phyloP scores from a whole-genome alignment of 1,140 invertebrate genomes.

The Portunus trituberculatus region DNA sequence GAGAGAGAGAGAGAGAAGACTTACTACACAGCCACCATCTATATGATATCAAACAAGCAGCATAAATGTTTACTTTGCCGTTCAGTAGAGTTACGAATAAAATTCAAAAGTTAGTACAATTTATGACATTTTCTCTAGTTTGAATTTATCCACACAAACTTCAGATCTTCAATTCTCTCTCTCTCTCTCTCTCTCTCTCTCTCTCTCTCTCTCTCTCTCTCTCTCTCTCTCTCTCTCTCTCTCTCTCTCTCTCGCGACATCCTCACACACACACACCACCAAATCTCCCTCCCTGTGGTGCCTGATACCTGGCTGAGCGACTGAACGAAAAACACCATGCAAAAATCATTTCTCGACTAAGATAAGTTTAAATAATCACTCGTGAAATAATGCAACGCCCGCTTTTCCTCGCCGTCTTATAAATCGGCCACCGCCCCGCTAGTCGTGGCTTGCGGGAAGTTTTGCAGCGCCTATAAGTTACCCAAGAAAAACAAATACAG shows the following conservation, averaged over 20 bases:
- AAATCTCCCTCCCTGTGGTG: background rate
- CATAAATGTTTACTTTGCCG: background rate
- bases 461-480: background rate
- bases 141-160: background rate
- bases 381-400: background rate
- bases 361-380: background rate
- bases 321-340: background rate
- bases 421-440: background rate
- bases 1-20: background rate
- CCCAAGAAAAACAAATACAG: background rate
- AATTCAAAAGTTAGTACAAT: background rate
- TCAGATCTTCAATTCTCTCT: background rate
- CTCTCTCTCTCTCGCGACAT: background rate
- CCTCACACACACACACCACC: background rate
- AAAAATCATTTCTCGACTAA: background rate
- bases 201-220: conserved; percentile 20
- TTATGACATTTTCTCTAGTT: background rate
- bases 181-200: background rate
- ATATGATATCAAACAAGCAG: background rate
- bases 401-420: background rate
- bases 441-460: background rate
- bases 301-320: background rate
- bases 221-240: conserved; percentile 18
- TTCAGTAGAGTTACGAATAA: background rate
- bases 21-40: background rate